Evolutionary conservation across 1,140 invertebrate genomes (phyloP).

Genomic region (Orchesella cincta): DNA sequence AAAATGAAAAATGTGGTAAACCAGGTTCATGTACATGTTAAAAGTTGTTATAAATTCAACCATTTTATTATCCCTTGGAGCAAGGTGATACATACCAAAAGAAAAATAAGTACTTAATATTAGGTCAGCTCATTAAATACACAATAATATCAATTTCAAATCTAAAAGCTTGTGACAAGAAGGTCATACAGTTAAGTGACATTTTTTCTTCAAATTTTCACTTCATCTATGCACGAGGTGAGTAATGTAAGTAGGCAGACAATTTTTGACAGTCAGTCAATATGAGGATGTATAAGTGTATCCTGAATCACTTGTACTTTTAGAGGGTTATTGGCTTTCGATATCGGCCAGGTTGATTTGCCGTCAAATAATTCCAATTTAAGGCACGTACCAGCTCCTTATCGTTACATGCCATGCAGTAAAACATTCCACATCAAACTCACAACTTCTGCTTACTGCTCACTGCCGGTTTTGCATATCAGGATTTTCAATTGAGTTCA

Average conservation of each 20-base stretch:
- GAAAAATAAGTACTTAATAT: too few relatives aligned
- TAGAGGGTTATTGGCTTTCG: neutral
- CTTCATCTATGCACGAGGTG: too few relatives aligned
- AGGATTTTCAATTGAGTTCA: constrained; percentile 28
- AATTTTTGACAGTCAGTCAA: neutral
- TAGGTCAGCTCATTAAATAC: too few relatives aligned
- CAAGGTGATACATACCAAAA: constrained; percentile 8
- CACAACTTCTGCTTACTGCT: neutral
- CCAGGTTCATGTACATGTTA: neutral
- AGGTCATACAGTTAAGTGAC: too few relatives aligned
- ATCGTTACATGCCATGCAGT: neutral
- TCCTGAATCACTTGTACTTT: neutral
- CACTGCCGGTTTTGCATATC: constrained; percentile 21
- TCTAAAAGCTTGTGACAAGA: too few relatives aligned
- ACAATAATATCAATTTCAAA: too few relatives aligned
- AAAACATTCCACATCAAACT: neutral
- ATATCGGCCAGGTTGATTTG: neutral
- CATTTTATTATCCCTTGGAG: constrained; percentile 1
- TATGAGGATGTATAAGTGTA: neutral
- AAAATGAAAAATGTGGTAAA: neutral
- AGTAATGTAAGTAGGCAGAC: too few relatives aligned
- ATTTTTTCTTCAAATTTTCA: too few relatives aligned
- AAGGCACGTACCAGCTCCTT: constrained; percentile 3
- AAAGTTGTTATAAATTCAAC: neutral
- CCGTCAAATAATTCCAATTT: constrained; percentile 12